Evolutionary conservation across 2,797 vertebrate species (phyloP).

Genomic region (Hippoglossus hippoglossus): DNA sequence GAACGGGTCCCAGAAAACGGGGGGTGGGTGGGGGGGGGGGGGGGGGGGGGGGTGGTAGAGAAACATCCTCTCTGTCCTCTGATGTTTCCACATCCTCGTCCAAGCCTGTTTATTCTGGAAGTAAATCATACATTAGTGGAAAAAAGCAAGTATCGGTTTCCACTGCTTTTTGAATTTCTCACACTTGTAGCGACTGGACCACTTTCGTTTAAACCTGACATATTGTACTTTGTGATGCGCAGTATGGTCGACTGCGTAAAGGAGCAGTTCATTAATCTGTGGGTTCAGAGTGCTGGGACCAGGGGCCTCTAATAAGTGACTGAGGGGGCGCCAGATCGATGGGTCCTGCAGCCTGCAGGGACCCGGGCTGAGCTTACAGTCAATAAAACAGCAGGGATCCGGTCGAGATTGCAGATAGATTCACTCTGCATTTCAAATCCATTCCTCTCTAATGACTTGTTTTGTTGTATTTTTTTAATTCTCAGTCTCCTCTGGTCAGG

Average conservation of each 20-base stretch:
- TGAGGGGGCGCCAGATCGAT: constrained; percentile 57
- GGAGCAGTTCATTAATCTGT: constrained; percentile 15
- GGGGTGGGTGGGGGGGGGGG: constrained; percentile 21
- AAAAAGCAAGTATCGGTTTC: neutral
- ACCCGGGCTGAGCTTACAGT: constrained; percentile 39
- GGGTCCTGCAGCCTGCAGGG: constrained; percentile 48
- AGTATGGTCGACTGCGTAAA: neutral
- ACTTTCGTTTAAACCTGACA: neutral
- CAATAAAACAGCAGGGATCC: constrained; percentile 60
- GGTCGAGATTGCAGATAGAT: constrained; percentile 36
- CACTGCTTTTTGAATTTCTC: constrained; percentile 13
- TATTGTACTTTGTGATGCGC: neutral
- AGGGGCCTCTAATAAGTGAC: constrained; percentile 60
- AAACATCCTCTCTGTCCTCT: constrained; percentile 29
- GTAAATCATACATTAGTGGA: constrained; percentile 1
- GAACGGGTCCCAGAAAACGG: constrained; percentile 21
- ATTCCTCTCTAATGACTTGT: constrained; percentile 38
- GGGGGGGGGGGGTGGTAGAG: constrained; percentile 18
- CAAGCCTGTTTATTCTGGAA: constrained; percentile 32
- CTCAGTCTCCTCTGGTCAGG: constrained; percentile 4
- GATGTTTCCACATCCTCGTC: constrained; percentile 36
- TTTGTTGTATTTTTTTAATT: constrained; percentile 26
- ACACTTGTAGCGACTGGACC: neutral
- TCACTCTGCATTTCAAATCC: constrained; percentile 38
- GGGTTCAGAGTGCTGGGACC: constrained; percentile 6